Evolutionary conservation across 2,888 invertebrate genomes (phyloP), one percentile per base, ranked within the genome.

Genomic region (Mesorhabditis belari): DNA sequence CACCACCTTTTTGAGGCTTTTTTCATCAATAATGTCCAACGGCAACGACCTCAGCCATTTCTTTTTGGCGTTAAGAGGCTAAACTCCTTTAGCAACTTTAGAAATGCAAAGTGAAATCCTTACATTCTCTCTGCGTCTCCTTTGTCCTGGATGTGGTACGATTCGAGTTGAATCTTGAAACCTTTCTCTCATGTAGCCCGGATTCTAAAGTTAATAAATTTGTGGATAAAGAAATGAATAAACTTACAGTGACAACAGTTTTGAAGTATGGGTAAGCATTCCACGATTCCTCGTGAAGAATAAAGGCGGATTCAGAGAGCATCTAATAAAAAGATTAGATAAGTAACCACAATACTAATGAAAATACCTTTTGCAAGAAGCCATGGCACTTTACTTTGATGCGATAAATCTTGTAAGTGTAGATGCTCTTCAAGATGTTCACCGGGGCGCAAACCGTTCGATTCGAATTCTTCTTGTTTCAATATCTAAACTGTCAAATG

Each of bases 251-350:
- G 21, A 83, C 74, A 62, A 83, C 81, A 79, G 95, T 96, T 86
- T 90, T 88, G 85, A 95, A 96, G 84, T 95, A 96, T 17, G 96
- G 95, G 85, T 95, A 96, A 21, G 95, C 95, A 84, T 96, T 96
- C 95, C 95, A 96, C 70, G 95, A 95, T 84, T 93, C 91, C 83
- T 96, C 96, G 82, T 94, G 92, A 58, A 96, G 89, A 85, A 94
- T 92, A 80, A 96, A 85, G 58, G 93, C 90, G 67, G 92, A 92
- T 84, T 92, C 93, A 51, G 95, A 95, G 5, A 58, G 9, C 82
- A 96, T 83, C 78, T 51, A 21, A 51, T 2, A 51, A 19, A 12
- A 9, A n/a, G 12, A n/a, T 12, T 19, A 12, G 12, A 19, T 51
- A 51, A 19, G 12, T 19, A n/a, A 21, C 17, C 12, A 19, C 23